Conservation (phyloP, 2,113 vertebrate species). For the Microtus richardsoni region DNA sequence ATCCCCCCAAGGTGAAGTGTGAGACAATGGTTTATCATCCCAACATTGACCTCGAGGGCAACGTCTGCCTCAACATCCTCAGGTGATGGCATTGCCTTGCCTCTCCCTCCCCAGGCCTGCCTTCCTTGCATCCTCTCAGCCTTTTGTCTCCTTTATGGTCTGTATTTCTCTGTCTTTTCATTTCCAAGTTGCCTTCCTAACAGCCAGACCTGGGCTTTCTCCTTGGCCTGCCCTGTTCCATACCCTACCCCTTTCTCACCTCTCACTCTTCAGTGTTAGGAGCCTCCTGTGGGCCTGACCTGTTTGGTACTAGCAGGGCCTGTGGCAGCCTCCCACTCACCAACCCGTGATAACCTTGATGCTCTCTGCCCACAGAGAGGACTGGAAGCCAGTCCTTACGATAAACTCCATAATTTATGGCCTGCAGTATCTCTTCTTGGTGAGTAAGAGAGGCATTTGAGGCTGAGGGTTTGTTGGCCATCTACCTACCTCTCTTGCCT, state of each 20-base stretch:
- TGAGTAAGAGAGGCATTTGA: slow-evolving; percentile 84
- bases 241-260: not conserved
- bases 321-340: not conserved
- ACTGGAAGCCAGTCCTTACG: slow-evolving; percentile 98
- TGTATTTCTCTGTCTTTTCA: not conserved
- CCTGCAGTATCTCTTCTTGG: slow-evolving; percentile 98
- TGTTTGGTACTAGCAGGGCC: not conserved
- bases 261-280: not conserved
- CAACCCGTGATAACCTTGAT: not conserved
- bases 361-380: slow-evolving; percentile 90
- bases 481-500: not conserved
- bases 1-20: slow-evolving; percentile 98
- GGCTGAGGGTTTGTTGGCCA: not conserved
- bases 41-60: slow-evolving; percentile 99
- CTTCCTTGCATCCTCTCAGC: too few species aligned
- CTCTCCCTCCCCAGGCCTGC: rapidly evolving
- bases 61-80: slow-evolving; percentile 99
- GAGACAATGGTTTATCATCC: slow-evolving; percentile 99
- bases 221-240: not conserved
- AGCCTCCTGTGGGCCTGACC: not conserved
- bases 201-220: slow-evolving; percentile 2
- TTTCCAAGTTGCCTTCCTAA: not conserved
- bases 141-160: not conserved
- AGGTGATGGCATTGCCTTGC: slow-evolving; percentile 85
- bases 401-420: slow-evolving; percentile 99